phyloP scores from a whole-genome alignment of 1,140 invertebrate species.

The Daktulosphaira vitifoliae region DNA sequence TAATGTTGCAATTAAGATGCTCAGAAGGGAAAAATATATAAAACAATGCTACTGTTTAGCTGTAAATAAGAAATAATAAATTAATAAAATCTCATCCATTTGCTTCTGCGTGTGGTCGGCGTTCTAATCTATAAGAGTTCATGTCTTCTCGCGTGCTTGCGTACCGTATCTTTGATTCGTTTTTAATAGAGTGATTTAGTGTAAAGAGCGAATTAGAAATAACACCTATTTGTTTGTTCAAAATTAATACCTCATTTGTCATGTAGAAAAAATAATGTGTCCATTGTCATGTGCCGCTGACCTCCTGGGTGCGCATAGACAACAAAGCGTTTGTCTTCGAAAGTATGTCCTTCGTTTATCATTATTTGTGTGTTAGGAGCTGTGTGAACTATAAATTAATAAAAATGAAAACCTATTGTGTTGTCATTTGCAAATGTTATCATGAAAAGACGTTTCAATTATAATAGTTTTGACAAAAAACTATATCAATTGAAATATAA shows the following conservation, averaged over 20 bases:
- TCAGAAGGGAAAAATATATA: neutral
- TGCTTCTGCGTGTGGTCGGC: neutral
- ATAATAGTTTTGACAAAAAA: too few relatives aligned
- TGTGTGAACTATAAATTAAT: neutral
- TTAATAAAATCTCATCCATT: neutral
- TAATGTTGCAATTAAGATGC: too few relatives aligned
- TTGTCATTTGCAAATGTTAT: too few relatives aligned
- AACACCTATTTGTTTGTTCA: neutral
- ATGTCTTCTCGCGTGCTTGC: neutral
- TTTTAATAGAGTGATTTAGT: conserved; percentile 1
- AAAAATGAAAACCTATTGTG: too few relatives aligned
- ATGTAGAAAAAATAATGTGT: conserved; percentile 6
- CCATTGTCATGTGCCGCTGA: conserved; percentile 24
- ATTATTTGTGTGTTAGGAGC: neutral
- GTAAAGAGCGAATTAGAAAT: neutral
- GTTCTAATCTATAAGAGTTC: neutral
- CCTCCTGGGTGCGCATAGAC: neutral
- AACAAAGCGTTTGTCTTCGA: conserved; percentile 20
- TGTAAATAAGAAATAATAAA: conserved; percentile 2
- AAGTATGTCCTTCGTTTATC: conserved; percentile 12
- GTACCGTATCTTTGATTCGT: neutral
- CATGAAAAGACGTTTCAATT: too few relatives aligned
- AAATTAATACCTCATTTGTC: conserved; percentile 27
- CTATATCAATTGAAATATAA: too few relatives aligned
- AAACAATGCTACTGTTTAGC: conserved; percentile 6